These are phyloP conservation scores for Gobiocypris rarus DNA, from an alignment of 2,113 vertebrate genomes.

Conservation along the genomic window DNA sequence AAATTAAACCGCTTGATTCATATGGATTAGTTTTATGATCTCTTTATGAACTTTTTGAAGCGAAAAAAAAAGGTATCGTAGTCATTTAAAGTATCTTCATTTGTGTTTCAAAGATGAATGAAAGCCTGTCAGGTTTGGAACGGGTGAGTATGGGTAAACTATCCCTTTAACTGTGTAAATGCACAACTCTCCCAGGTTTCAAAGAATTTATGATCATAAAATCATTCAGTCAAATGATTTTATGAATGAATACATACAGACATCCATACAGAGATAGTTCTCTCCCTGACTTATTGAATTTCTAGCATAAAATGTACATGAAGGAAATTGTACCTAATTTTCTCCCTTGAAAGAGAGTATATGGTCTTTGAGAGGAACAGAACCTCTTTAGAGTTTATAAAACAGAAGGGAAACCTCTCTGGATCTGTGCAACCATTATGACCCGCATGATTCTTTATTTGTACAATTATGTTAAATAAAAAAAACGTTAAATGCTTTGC, in stretches of 20 bases:
- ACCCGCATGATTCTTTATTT: too few species aligned
- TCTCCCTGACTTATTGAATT: neutral
- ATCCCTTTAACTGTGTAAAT: neutral
- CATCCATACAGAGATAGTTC: neutral
- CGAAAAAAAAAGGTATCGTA: too few species aligned
- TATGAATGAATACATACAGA: neutral
- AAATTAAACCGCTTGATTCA: too few species aligned
- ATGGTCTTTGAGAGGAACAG: neutral
- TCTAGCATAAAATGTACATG: neutral
- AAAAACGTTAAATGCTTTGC: neutral
- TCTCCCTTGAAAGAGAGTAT: neutral
- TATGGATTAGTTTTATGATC: too few species aligned
- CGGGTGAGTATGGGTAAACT: too few species aligned
- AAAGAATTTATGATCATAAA: neutral
- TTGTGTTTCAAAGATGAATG: too few species aligned
- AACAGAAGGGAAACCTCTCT: too few species aligned
- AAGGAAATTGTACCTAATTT: neutral
- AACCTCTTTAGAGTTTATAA: too few species aligned
- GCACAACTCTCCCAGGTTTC: neutral
- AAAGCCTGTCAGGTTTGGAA: too few species aligned
- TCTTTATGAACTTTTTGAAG: too few species aligned
- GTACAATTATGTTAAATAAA: neutral
- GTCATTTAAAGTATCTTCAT: too few species aligned
- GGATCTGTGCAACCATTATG: too few species aligned
- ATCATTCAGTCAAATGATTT: neutral